phyloP scores from a whole-genome alignment of 1,140 invertebrate species.

The Hirudo medicinalis region DNA sequence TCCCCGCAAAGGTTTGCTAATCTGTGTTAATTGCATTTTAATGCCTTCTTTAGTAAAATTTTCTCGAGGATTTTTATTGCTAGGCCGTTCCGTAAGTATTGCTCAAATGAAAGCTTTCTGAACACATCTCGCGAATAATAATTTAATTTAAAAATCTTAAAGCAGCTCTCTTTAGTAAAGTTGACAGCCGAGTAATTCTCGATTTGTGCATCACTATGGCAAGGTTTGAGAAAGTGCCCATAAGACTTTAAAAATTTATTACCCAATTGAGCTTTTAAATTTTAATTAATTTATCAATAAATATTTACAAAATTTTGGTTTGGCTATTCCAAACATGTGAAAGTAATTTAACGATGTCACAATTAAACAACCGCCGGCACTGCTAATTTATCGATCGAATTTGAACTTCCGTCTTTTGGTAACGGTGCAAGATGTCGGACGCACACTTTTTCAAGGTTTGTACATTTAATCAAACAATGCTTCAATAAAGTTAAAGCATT shows the following conservation, averaged over 20 bases:
- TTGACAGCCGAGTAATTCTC: too few species aligned
- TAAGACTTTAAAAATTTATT: neutral
- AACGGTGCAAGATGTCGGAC: constrained; percentile 37
- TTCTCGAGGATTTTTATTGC: too few species aligned
- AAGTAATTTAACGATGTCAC: neutral
- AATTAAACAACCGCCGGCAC: neutral
- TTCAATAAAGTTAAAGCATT: neutral
- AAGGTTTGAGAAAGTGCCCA: neutral
- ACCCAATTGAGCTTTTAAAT: neutral
- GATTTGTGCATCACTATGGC: too few species aligned
- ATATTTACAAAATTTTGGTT: neutral
- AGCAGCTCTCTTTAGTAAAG: too few species aligned
- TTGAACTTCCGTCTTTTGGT: neutral
- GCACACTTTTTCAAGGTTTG: constrained; percentile 46
- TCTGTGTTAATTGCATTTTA: too few species aligned
- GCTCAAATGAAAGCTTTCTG: too few species aligned
- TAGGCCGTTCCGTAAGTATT: too few species aligned
- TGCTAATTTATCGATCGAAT: neutral
- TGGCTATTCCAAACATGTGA: neutral
- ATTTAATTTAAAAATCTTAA: too few species aligned
- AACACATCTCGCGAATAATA: too few species aligned
- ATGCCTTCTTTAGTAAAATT: too few species aligned
- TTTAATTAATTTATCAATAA: constrained; percentile 4
- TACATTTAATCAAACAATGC: constrained; percentile 17
- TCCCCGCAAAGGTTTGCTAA: too few species aligned